phyloP scores from a whole-genome alignment of 64 coral and sea anemone species.

The Actinia equina region DNA sequence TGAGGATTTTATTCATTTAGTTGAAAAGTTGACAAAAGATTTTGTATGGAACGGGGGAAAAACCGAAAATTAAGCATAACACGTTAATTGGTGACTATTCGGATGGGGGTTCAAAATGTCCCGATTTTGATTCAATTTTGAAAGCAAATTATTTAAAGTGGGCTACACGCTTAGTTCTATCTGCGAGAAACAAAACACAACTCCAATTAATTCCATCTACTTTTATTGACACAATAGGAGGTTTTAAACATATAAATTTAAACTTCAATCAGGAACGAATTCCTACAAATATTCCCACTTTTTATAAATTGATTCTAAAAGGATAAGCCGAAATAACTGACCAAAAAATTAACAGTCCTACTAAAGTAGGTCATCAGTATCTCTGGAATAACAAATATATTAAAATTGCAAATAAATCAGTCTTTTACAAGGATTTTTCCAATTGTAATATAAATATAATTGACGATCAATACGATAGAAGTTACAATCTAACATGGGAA shows the following conservation, averaged over 20 bases:
- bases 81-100: conserved; percentile 1
- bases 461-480: neutral
- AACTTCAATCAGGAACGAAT: neutral
- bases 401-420: neutral
- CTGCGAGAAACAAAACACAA: neutral
- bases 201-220: neutral
- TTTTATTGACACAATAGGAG: no score
- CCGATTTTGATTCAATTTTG: neutral
- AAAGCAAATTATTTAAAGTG: neutral
- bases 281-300: neutral
- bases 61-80: conserved; percentile 2
- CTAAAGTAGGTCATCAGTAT: neutral
- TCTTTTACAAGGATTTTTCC: neutral
- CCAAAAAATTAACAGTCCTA: neutral
- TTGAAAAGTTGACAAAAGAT: neutral
- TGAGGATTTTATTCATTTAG: no score
- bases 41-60: conserved; percentile 17
- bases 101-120: neutral
- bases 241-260: no score
- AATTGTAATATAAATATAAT: conserved; percentile 1
- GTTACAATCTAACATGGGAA: neutral
- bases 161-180: neutral
- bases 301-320: neutral
- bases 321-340: neutral
- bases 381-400: neutral